Conservation (phyloP, 2,888 invertebrate genomes). For the Uloborus plumipes region DNA sequence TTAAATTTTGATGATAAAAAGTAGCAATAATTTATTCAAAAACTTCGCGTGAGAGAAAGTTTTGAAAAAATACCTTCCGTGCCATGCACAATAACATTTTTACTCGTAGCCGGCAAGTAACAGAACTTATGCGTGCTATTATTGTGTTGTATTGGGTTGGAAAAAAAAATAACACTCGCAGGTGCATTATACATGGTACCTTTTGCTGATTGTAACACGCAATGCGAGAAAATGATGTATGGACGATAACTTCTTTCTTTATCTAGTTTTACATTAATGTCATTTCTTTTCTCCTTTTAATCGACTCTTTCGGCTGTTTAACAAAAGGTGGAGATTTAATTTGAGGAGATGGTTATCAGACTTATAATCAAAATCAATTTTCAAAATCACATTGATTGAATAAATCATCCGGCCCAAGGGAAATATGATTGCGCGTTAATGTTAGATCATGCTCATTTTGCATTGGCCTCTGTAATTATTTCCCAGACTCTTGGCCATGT, state of each 20-base stretch:
- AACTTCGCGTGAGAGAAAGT: conserved; percentile 28
- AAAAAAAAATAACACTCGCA: conserved; percentile 46
- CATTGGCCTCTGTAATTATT: too few species aligned
- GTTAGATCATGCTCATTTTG: too few species aligned
- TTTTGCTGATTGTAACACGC: conserved; percentile 30
- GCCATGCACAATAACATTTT: conserved; percentile 41
- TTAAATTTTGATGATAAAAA: too few species aligned
- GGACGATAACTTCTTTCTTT: conserved; percentile 9
- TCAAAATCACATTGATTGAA: too few species aligned
- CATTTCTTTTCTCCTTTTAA: too few species aligned
- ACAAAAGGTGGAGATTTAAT: too few species aligned
- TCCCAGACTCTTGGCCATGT: too few species aligned
- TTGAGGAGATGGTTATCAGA: too few species aligned
- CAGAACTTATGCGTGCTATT: conserved; percentile 38
- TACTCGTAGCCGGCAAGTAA: conserved; percentile 18
- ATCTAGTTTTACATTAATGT: background rate
- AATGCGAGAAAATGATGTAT: conserved; percentile 48
- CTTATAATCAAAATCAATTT: too few species aligned
- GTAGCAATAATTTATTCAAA: background rate
- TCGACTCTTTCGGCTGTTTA: too few species aligned
- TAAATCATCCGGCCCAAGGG: too few species aligned
- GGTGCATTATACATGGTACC: conserved; percentile 33
- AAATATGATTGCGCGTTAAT: too few species aligned
- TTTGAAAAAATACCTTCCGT: conserved; percentile 27
- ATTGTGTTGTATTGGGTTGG: conserved; percentile 10